phyloP scores from a whole-genome alignment of 2,888 invertebrate species.

The Baccha elongata region DNA sequence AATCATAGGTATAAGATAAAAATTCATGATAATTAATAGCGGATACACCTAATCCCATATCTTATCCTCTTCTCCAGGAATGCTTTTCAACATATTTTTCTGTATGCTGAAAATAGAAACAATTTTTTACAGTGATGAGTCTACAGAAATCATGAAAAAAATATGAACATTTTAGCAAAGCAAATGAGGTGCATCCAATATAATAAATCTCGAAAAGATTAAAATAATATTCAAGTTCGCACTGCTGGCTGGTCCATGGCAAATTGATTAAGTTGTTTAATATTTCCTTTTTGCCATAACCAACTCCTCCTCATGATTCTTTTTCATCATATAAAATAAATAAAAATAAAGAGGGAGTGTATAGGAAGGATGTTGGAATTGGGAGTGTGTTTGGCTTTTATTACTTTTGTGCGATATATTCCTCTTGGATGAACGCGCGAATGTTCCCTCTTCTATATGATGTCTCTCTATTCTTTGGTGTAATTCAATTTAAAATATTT shows the following conservation, averaged over 20 bases:
- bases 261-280: conserved; percentile 70
- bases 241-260: conserved; percentile 49
- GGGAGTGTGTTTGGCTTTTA: conserved; percentile 41
- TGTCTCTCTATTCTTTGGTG: conserved; percentile 49
- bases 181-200: conserved; percentile 71
- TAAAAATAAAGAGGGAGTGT: neutral
- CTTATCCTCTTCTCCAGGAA: conserved; percentile 30
- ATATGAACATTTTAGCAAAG: conserved; percentile 38
- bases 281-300: conserved; percentile 6
- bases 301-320: conserved; percentile 23
- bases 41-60: conserved; percentile 61
- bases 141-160: conserved; percentile 4
- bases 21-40: conserved; percentile 33
- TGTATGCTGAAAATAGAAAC: conserved; percentile 26
- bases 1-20: no score
- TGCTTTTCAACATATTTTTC: conserved; percentile 42
- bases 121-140: neutral
- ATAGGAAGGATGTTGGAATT: conserved; percentile 18
- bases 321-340: conserved; percentile 15
- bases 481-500: conserved; percentile 71
- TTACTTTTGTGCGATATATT: conserved; percentile 38
- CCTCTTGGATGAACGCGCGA: conserved; percentile 16
- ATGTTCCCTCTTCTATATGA: neutral
- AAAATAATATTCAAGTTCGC: conserved; percentile 61
- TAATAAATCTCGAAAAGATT: conserved; percentile 57